Conservation (phyloP, 2,113 vertebrate genomes). For the Corvus hawaiiensis region DNA sequence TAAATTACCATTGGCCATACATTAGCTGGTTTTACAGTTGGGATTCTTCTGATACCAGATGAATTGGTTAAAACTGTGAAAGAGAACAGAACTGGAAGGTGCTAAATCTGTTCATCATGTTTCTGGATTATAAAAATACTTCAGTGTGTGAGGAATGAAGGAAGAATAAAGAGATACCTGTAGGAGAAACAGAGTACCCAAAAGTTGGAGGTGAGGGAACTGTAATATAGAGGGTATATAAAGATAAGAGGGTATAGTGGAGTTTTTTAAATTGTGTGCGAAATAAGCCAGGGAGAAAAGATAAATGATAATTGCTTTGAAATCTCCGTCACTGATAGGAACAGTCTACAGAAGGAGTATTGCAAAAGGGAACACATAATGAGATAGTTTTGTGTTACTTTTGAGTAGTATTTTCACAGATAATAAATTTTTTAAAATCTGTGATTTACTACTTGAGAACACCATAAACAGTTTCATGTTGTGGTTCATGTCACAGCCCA, state of each 20-base stretch:
- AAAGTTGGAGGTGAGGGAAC: neutral
- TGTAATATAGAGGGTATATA: neutral
- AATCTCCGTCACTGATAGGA: neutral
- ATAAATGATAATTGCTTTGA: neutral
- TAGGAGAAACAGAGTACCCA: neutral
- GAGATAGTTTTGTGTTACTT: neutral
- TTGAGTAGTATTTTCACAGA: neutral
- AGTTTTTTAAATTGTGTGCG: neutral
- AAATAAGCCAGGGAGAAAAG: neutral
- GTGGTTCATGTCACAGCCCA: neutral
- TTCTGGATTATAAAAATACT: conserved; percentile 8
- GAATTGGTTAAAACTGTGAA: neutral
- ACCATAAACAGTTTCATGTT: neutral
- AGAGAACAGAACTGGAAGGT: neutral
- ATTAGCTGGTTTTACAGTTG: neutral
- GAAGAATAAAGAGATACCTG: neutral
- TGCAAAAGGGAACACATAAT: neutral
- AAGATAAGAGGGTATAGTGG: neutral
- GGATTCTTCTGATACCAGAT: neutral
- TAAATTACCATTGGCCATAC: neutral
- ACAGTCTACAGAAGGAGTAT: neutral
- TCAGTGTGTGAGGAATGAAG: neutral
- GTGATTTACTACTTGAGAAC: neutral
- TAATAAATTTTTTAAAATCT: neutral
- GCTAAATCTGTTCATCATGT: neutral